A percentile compares a stretch with the other conserved stretches of the same genome.
phyloP scores from a whole-genome alignment of 2,888 invertebrate species.

The Lasioglossum malachurum region DNA sequence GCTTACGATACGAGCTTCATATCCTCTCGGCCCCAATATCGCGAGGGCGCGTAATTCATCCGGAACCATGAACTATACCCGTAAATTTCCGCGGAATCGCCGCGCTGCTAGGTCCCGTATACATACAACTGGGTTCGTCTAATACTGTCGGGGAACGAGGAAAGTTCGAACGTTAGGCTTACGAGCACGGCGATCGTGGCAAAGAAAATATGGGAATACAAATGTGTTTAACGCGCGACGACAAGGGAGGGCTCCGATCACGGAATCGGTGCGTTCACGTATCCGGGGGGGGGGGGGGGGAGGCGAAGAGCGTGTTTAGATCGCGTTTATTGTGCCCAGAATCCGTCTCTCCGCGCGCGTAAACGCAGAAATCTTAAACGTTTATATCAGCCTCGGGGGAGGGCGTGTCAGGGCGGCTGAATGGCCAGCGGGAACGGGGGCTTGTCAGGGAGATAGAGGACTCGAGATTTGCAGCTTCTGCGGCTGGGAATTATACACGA shows the following conservation, averaged over 20 bases:
- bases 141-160: constrained; percentile 5
- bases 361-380: constrained; percentile 73
- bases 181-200: neutral
- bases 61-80: neutral
- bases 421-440: constrained; percentile 33
- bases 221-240: neutral
- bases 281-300: neutral
- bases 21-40: constrained; percentile 8
- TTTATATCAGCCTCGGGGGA: constrained; percentile 72
- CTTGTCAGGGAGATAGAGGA: constrained; percentile 69
- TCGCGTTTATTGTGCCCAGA: constrained; percentile 34
- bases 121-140: neutral
- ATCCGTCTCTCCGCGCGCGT: constrained; percentile 45
- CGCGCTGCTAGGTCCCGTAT: neutral
- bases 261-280: neutral
- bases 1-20: neutral
- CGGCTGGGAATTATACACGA: constrained; percentile 79
- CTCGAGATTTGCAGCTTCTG: constrained; percentile 86
- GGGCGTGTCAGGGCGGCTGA: constrained; percentile 47
- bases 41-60: constrained; percentile 18
- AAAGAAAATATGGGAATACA: constrained; percentile 14
- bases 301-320: constrained; percentile 36
- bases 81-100: constrained; percentile 35
- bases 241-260: neutral
- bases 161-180: constrained; percentile 30